These are phyloP conservation scores for Cassiopea xamachana DNA, from an alignment of 30 jellyfish, hydroid and myxozoan genomes.

Conservation along the genomic window DNA sequence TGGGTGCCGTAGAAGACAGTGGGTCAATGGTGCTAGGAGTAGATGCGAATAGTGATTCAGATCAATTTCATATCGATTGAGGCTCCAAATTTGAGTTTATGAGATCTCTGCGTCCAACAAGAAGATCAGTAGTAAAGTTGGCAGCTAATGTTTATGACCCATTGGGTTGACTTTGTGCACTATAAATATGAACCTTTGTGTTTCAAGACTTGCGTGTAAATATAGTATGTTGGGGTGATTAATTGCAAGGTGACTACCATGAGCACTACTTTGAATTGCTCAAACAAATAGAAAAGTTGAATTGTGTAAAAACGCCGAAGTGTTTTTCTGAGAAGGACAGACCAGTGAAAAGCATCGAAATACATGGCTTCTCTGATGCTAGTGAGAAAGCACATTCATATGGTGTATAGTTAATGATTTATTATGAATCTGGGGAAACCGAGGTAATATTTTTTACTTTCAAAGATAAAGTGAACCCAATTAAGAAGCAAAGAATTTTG, in stretches of 20 bases:
- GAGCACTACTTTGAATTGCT: background rate
- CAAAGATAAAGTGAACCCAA: slow-evolving; percentile 21
- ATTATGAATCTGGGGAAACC: slow-evolving; percentile 7
- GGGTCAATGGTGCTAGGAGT: slow-evolving; percentile 3
- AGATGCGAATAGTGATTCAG: slow-evolving; percentile 15
- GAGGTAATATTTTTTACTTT: slow-evolving; percentile 5
- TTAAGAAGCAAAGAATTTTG: background rate
- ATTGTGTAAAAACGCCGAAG: background rate
- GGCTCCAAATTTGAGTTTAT: background rate
- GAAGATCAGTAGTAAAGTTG: slow-evolving; percentile 15
- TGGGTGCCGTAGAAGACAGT: background rate
- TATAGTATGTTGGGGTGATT: slow-evolving; percentile 9
- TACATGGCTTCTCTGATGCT: slow-evolving; percentile 42
- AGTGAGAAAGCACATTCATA: slow-evolving; percentile 29
- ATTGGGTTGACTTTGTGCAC: slow-evolving; percentile 21
- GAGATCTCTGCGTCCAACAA: background rate
- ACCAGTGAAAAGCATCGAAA: background rate
- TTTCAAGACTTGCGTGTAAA: slow-evolving; percentile 6
- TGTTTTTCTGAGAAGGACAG: background rate
- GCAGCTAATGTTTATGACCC: slow-evolving; percentile 43
- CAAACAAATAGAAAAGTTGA: background rate
- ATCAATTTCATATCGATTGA: background rate
- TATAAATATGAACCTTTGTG: slow-evolving; percentile 1
- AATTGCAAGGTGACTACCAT: background rate
- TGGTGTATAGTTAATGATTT: slow-evolving; percentile 5